Conservation (phyloP, 2,888 invertebrate genomes). For the Seira sanloemensis region DNA sequence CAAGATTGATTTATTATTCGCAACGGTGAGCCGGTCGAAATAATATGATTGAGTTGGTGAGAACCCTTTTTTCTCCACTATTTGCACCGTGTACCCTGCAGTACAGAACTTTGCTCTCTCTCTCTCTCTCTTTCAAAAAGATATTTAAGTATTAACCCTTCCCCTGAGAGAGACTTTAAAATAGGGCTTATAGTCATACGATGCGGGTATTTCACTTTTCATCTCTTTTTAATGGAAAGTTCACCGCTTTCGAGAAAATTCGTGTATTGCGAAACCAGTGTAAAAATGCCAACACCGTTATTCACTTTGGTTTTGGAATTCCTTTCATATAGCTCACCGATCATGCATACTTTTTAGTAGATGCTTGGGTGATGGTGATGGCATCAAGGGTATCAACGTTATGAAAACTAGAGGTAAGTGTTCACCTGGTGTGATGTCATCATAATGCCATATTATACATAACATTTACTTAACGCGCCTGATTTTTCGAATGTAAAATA, state of each 20-base stretch:
- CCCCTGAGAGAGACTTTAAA: not conserved
- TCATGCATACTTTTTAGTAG: no score
- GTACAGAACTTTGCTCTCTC: no score
- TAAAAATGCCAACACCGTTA: not conserved
- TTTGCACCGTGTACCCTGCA: not conserved
- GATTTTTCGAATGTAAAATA: no score
- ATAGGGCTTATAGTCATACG: no score
- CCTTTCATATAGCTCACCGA: no score
- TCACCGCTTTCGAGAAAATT: not conserved
- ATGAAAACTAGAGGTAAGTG: not conserved
- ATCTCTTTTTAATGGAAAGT: not conserved
- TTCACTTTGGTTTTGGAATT: not conserved
- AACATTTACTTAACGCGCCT: no score
- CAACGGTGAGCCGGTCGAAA: constrained; percentile 17
- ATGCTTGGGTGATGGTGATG: no score
- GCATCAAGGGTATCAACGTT: no score
- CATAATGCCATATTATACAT: no score
- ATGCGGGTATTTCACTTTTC: not conserved
- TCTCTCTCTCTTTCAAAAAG: not conserved
- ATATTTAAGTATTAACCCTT: constrained; percentile 2
- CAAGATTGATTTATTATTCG: constrained; percentile 45
- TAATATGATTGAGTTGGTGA: not conserved
- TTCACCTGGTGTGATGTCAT: not conserved
- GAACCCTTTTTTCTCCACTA: not conserved
- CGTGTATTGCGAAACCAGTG: not conserved